Base-by-base conservation (phyloP, 2,113 vertebrate genomes). In the Peromyscus californicus region DNA sequence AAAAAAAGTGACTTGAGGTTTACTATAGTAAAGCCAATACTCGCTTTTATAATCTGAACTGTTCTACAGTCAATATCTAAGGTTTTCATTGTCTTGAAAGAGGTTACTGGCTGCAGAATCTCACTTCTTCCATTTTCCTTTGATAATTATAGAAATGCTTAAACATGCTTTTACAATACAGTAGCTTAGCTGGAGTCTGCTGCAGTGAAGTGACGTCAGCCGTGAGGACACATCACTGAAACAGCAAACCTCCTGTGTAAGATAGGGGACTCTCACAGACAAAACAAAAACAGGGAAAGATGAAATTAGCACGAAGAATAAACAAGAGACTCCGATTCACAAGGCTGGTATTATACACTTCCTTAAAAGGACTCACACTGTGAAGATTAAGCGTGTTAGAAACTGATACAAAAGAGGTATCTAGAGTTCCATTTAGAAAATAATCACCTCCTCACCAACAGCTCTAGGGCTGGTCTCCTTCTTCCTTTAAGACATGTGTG, bases 151-250 rank as follows among this genome's bases (percentile, higher is more conserved):
- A 86, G 33, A 17, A 91, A 90, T 80, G 36, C 15, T 57, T 54
- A 63, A 69, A 63, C 31, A 86, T 70, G 67, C 91, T 78, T 93
- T 93, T 83, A 36, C 57, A 39, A 61, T 59, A 59, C 0, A 29
- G 70, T 36, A 67, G 80, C 75, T 85, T 36, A 57, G 72, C 79
- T 92, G 48, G 79, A 91, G 94, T 65, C 29, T 67, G n/a, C 29
- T 96, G 63, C 76, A 42, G 29, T 83, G 92, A 94, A 86, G 19
- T 48, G 87, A 29, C 57, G 92, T 94, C 39, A 96, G 75, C 96
- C 74, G 24, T 93, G 88, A 97, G 96, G 93, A 74, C 1, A 94
- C 78, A 91, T 70, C 65, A 97, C 13, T 90, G 51, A 95, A 95
- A 91, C 21, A 75, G 74, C 42, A 96, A 97, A 94, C 22, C 82